Evolutionary conservation across 2,888 invertebrate genomes (phyloP), one percentile per base, ranked within the genome.

Genomic region (Dryobota labecula): DNA sequence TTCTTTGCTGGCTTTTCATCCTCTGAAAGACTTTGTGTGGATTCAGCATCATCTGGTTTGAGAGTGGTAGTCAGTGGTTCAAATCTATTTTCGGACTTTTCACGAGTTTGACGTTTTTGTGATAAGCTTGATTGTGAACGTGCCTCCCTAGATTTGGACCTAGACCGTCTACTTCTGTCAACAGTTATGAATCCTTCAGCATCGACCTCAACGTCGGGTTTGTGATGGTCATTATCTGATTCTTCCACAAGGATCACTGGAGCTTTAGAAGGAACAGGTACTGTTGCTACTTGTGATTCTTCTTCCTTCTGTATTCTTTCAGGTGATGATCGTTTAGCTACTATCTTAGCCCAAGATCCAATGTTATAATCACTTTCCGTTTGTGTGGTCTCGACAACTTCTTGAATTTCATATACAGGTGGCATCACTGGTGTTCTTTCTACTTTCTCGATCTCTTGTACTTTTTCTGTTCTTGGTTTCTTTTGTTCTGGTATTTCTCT

Each of bases 121-220:
- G 86, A 78, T 8, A 85, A 62, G 72, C 90, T 90, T 36, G 93
- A 89, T 64, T 84, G 86, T 47, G 93, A 92, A n/a, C 94, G 92
- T 57, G 87, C 88, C 70, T 95, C 94, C 84, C 96, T 95, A 20
- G 97, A 97, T 62, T 95, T 92, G 2, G 97, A 97, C 69, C 97
- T 94, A 57, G 96, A 94, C 78, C 96, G 91, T 87, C 95, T 92
- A 80, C 90, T 93, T 88, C 95, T 93, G 57, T 96, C 95, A 57
- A 96, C 94, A 51, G 91, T 93, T 69, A 96, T 95, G 83, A 96
- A 96, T 11, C 96, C 96, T 87, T 96, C 96, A 41, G 92, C 88
- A 84, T 95, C 94, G 4, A 92, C 80, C 80, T 90, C 88, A 20
- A 90, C 47, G 60, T 92, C 92, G 68, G 89, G 74, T 86, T 90